Conservation (phyloP, 2,113 vertebrate genomes). For the Dendropsophus ebraccatus region DNA sequence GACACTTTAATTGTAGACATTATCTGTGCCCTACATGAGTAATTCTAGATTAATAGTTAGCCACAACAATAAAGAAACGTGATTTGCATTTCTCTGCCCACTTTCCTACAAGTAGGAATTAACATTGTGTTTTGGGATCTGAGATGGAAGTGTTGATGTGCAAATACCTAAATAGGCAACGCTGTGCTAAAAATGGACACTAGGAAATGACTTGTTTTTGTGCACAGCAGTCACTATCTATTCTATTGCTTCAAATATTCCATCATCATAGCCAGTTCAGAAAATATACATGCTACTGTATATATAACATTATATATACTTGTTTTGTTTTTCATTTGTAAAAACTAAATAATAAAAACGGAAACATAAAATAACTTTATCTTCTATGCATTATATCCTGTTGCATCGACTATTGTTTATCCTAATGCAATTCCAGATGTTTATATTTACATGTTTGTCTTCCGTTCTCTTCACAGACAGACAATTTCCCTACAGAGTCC, state of each 20-base stretch:
- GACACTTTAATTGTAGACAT: background rate
- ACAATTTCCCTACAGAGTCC: conserved; percentile 99
- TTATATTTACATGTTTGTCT: conserved; percentile 80
- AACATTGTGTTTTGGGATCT: background rate
- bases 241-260: conserved; percentile 71
- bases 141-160: background rate
- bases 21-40: background rate
- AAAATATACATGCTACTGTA: conserved; percentile 69
- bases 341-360: no score
- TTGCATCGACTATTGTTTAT: conserved; percentile 86
- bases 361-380: conserved; percentile 65
- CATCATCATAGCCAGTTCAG: conserved; percentile 72
- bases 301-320: conserved; percentile 80
- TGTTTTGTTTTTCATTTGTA: no score
- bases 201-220: conserved; percentile 71
- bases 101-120: background rate
- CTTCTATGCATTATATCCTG: conserved; percentile 90
- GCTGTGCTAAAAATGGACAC: conserved; percentile 66
- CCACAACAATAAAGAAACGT: background rate
- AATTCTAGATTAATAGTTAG: background rate
- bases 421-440: conserved; percentile 80
- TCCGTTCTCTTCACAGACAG: conserved; percentile 94
- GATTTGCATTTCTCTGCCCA: background rate
- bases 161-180: background rate
- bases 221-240: conserved; percentile 64